Base-by-base conservation (phyloP, 37 sponge, comb jelly and placozoan species). In the Mnemiopsis leidyi region DNA sequence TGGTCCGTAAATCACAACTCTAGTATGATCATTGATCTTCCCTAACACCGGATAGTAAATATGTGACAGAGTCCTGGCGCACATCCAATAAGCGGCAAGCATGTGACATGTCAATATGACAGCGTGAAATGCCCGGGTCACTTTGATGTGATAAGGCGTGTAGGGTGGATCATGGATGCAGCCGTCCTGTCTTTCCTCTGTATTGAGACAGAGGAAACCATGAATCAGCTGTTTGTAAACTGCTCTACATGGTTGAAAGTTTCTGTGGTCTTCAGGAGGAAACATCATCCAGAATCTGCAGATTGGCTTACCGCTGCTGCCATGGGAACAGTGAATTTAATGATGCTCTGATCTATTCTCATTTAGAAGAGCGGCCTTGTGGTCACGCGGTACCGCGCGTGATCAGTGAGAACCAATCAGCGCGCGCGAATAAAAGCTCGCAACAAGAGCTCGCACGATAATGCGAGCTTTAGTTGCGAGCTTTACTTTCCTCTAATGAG, bases 401-500 rank as follows among this genome's bases (percentile, higher is more conserved):
- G 61, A 48, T 13, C 75, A 7, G n/a, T 18, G 75, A 71, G 3
- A 28, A 85, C 90, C 90, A 85, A 85, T 85, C 29, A 39, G 48
- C 0, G 61, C 48, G 40, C 90, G 61, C 75, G 39, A 38, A 40
- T 0, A 85, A 33, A n/a, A 85, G 61, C 79, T 77, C 79, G 79
- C 35, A 77, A 3, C 35, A 77, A 77, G 9, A 23, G 90, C 32
- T 85, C 90, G 90, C 61, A 26, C 61, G 36, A 40, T 85, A 37
- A 2, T 85, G 29, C 90, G 48, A 38, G 39, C 90, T 32, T 36
- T 38, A 39, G 90, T 33, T 85, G 90, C 90, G 61, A 38, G 90
- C 90, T 32, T 23, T 0, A n/a, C 0, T 26, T 23, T 39, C 18
- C 24, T 13, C 90, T 37, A 85, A 85, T 85, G 61, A 85, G 61